Evolutionary conservation across 2,113 vertebrate genomes (phyloP).

Genomic region (Myotis lucifugus): DNA sequence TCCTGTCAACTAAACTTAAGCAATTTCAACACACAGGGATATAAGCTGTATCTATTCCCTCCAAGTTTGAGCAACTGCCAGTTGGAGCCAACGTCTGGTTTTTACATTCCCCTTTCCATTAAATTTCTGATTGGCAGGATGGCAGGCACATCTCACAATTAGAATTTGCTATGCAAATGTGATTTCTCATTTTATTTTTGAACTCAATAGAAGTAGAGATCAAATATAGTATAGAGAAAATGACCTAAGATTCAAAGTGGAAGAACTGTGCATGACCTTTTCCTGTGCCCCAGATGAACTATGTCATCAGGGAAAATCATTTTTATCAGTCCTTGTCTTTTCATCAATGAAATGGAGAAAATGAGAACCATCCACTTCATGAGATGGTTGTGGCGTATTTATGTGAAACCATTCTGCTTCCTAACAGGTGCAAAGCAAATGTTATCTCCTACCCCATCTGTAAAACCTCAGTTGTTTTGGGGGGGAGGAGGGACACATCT

Average conservation of each 20-base stretch:
- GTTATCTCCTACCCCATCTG: neutral
- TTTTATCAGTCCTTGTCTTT: neutral
- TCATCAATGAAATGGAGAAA: neutral
- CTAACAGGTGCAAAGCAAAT: neutral
- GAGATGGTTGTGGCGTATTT: neutral
- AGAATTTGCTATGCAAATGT: neutral
- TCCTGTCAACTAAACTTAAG: neutral
- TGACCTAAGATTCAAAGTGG: neutral
- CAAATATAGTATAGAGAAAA: neutral
- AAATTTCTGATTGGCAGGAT: neutral
- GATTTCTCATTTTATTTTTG: neutral
- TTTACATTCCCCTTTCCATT: neutral
- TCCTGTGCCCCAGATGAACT: neutral
- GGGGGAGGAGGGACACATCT: rapidly evolving
- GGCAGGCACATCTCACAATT: neutral
- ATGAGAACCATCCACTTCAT: neutral
- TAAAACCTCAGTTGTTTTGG: neutral
- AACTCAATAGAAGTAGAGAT: neutral
- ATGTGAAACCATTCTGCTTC: neutral
- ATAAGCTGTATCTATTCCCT: neutral
- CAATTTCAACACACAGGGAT: neutral
- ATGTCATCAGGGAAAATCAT: neutral
- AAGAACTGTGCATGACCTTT: neutral
- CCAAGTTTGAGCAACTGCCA: neutral
- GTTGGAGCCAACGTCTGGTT: neutral